Evolutionary conservation across 37 sponge, comb jelly and placozoan species (phyloP).

Genomic region (Oopsacas minuta): DNA sequence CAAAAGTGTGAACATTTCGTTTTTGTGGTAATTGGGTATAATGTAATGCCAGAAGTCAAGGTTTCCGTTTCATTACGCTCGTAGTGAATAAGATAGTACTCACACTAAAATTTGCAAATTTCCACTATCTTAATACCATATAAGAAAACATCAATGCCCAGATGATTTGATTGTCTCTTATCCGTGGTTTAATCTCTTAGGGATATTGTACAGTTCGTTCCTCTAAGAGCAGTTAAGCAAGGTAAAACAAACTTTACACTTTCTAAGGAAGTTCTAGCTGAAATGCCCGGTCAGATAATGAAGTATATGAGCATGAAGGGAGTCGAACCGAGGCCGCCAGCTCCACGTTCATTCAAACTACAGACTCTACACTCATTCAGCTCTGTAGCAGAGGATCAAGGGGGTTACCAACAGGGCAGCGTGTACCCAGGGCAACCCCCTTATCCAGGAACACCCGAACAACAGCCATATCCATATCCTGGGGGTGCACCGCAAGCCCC

Average conservation of each 20-base stretch:
- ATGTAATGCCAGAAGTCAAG: too few relatives aligned
- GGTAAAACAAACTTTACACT: background rate
- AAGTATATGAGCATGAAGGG: slow-evolving; percentile 44
- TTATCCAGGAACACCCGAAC: background rate
- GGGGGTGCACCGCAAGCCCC: background rate
- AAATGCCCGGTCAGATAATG: slow-evolving; percentile 60
- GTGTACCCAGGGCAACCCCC: background rate
- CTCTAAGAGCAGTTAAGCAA: slow-evolving; percentile 36
- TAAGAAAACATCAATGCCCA: background rate
- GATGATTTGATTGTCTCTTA: background rate
- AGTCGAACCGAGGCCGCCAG: slow-evolving; percentile 60
- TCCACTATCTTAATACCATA: too few relatives aligned
- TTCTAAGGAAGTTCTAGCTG: slow-evolving; percentile 66
- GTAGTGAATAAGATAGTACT: too few relatives aligned
- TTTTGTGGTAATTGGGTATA: too few relatives aligned
- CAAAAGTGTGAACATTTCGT: too few relatives aligned
- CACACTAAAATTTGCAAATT: too few relatives aligned
- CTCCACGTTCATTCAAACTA: background rate
- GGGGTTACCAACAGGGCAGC: background rate
- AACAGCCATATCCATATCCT: background rate
- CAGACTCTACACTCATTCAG: background rate
- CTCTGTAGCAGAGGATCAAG: background rate
- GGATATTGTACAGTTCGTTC: slow-evolving; percentile 90
- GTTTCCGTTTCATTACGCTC: too few relatives aligned
- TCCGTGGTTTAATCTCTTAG: slow-evolving; percentile 19